Percentiles rank a stretch among this genome's conserved stretches.
Evolutionary conservation across 2,888 invertebrate species (phyloP).

Genomic region (Nysson spinosus): DNA sequence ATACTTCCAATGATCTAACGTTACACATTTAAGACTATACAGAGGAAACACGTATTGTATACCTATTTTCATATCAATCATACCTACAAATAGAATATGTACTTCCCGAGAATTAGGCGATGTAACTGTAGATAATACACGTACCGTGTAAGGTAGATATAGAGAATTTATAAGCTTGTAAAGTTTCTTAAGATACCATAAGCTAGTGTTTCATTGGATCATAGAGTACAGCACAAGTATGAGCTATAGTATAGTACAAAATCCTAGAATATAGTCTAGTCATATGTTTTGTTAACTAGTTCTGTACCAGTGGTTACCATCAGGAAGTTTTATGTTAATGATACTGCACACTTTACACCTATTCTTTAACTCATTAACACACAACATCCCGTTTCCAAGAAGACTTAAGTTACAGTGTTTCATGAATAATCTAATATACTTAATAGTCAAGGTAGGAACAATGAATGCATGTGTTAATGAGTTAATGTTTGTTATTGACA

Average conservation of each 20-base stretch:
- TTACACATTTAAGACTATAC: constrained; percentile 20
- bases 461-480: too few species aligned
- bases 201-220: constrained; percentile 4
- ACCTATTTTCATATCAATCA: constrained; percentile 44
- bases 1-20: constrained; percentile 8
- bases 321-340: neutral
- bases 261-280: constrained; percentile 12
- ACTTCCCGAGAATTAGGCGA: constrained; percentile 10
- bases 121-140: constrained; percentile 14
- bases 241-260: constrained; percentile 26
- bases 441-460: too few species aligned
- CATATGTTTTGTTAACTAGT: constrained; percentile 20
- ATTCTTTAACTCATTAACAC: too few species aligned
- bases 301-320: constrained; percentile 9
- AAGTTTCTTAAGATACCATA: constrained; percentile 24
- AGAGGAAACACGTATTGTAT: constrained; percentile 16
- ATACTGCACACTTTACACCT: too few species aligned
- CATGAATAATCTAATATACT: too few species aligned
- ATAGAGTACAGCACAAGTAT: constrained; percentile 18
- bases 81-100: constrained; percentile 18
- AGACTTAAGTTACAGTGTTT: too few species aligned
- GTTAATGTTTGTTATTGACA: too few species aligned
- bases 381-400: too few species aligned
- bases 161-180: constrained; percentile 32
- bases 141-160: constrained; percentile 14